Conservation (phyloP, 2,797 vertebrate genomes). For the Hirundo rustica region DNA sequence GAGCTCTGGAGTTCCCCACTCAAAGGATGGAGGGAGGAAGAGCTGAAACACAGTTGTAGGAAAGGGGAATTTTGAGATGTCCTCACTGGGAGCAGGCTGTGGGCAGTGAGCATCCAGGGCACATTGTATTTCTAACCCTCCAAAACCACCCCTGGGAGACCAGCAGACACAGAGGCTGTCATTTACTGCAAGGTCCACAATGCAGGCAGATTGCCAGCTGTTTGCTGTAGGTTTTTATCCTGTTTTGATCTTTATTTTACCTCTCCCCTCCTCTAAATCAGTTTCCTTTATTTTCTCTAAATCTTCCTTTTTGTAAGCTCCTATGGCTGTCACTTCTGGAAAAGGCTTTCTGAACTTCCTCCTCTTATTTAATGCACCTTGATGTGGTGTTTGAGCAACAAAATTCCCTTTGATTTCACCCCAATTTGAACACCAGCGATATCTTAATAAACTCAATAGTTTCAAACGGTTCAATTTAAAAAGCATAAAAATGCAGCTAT, state of each 20-base stretch:
- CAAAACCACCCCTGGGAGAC: not conserved
- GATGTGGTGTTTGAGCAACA: not conserved
- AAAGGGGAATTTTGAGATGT: not conserved
- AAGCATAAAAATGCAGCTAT: not conserved
- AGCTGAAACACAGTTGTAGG: not conserved
- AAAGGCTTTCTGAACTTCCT: not conserved
- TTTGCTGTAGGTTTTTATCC: not conserved
- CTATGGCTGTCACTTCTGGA: not conserved
- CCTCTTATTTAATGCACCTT: not conserved
- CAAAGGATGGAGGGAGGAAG: not conserved
- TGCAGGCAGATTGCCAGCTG: not conserved
- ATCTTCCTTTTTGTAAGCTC: not conserved
- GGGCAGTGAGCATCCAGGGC: not conserved
- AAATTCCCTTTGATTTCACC: not conserved
- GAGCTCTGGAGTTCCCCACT: not conserved
- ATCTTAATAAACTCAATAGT: not conserved
- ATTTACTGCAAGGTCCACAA: not conserved
- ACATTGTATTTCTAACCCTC: not conserved
- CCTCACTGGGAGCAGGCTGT: not conserved
- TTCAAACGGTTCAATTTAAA: not conserved
- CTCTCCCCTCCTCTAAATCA: not conserved
- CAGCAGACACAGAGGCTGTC: not conserved
- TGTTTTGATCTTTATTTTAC: not conserved
- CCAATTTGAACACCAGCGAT: accelerated
- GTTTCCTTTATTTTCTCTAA: not conserved